Conservation (phyloP, 2,888 invertebrate genomes). For the Caenorhabditis sp. region DNA sequence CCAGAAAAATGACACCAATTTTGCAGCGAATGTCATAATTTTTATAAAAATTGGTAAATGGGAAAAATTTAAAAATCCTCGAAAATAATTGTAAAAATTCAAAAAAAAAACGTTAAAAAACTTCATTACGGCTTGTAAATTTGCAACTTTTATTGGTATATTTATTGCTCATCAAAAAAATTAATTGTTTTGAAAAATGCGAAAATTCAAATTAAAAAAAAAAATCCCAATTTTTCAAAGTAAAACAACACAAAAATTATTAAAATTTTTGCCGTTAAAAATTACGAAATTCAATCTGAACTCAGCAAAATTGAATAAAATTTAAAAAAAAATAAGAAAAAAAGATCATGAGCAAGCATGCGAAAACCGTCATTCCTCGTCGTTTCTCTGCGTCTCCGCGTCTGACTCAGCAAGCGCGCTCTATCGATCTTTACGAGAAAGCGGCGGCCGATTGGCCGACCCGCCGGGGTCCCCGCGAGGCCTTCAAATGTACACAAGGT, state of each 20-base stretch:
- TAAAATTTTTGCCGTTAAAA: no score
- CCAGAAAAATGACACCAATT: no score
- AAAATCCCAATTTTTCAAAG: no score
- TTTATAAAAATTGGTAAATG: background rate
- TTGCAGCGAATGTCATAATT: no score
- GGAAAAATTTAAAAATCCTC: background rate
- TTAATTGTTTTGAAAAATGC: conserved; percentile 15
- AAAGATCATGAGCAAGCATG: background rate
- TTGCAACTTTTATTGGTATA: no score
- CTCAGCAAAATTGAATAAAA: background rate
- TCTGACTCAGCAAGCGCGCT: conserved; percentile 30
- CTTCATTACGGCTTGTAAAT: no score
- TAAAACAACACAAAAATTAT: no score
- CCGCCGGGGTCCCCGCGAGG: background rate
- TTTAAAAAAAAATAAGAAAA: background rate
- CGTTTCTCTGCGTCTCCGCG: conserved; percentile 17
- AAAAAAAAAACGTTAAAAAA: background rate
- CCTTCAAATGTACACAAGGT: no score
- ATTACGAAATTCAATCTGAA: no score
- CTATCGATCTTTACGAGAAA: conserved; percentile 56
- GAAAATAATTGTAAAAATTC: background rate
- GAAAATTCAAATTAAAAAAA: background rate
- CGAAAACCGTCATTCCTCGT: background rate
- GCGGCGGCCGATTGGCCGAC: no score
- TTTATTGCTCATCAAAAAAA: no score